Percentiles rank a stretch among this genome's conserved stretches.
These are phyloP conservation scores for Heteromurus nitidus DNA, from an alignment of 2,888 invertebrate genomes.

Conservation along the genomic window DNA sequence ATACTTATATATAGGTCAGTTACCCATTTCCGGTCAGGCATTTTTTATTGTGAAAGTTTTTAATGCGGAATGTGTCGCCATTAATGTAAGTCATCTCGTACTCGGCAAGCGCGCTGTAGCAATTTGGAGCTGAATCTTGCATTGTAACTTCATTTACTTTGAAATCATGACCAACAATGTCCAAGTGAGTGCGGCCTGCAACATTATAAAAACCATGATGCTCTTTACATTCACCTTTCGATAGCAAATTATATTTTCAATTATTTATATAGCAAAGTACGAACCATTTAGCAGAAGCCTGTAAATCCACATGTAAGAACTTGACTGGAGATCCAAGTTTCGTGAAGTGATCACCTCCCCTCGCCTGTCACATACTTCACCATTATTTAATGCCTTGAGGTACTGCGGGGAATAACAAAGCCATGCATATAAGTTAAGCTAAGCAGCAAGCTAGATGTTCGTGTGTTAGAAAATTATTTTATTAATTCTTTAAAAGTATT, in stretches of 20 bases:
- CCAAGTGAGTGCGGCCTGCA: conserved; percentile 38
- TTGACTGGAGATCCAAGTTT: conserved; percentile 25
- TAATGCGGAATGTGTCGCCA: conserved; percentile 37
- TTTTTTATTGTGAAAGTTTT: conserved; percentile 48
- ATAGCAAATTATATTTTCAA: not conserved
- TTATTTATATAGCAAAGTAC: not conserved
- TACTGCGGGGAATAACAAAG: no score
- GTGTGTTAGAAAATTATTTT: not conserved
- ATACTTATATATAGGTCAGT: not conserved
- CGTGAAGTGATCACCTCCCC: conserved; percentile 45
- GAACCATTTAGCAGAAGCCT: conserved; percentile 25
- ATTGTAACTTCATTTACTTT: conserved; percentile 50
- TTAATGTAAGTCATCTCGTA: conserved; percentile 39
- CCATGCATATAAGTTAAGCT: not conserved
- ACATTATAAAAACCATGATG: not conserved
- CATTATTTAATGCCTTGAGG: conserved; percentile 41
- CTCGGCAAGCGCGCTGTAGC: conserved; percentile 49
- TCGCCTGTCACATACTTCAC: conserved; percentile 43
- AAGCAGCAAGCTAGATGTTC: not conserved
- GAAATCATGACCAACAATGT: conserved; percentile 52
- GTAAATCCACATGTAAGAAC: conserved; percentile 35
- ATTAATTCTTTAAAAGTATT: not conserved
- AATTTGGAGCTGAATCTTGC: conserved; percentile 46
- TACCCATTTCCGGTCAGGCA: conserved; percentile 53
- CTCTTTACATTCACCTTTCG: not conserved